Conservation (phyloP, 2,113 vertebrate genomes). For the Sula dactylatra region DNA sequence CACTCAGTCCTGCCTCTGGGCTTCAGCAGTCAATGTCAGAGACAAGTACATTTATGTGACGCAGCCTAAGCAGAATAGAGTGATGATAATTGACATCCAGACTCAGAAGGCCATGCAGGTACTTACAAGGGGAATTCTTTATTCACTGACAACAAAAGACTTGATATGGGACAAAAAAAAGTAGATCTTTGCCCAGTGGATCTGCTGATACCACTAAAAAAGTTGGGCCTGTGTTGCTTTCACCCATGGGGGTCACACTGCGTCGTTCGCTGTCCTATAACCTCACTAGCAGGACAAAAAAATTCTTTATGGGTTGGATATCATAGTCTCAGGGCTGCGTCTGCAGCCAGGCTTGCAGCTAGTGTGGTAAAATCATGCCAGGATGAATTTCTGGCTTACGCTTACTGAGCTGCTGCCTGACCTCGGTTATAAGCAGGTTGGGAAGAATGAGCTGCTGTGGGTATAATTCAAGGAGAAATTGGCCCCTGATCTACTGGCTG, state of each 20-base stretch:
- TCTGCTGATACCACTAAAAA: not conserved
- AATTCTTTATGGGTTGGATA: not conserved
- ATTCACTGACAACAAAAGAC: not conserved
- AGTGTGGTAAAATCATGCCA: not conserved
- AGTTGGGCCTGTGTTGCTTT: not conserved
- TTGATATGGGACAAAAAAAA: not conserved
- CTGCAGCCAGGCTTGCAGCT: not conserved
- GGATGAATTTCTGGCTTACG: not conserved
- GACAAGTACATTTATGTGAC: constrained; percentile 91
- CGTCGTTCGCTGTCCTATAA: not conserved
- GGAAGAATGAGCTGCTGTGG: not conserved
- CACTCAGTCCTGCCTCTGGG: constrained; percentile 85
- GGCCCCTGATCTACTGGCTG: not conserved
- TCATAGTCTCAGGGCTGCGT: not conserved
- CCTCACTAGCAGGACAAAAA: not conserved
- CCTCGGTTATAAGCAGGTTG: not conserved
- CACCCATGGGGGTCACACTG: not conserved
- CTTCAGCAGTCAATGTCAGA: constrained; percentile 88
- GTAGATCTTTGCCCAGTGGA: not conserved
- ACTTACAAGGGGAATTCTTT: constrained; percentile 16
- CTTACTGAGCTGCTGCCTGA: not conserved
- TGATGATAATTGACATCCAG: constrained; percentile 88
- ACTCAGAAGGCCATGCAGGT: constrained; percentile 93
- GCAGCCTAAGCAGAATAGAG: constrained; percentile 85
- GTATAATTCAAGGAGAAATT: not conserved